Evolutionary conservation across 2,797 vertebrate genomes (phyloP).

Genomic region (Anabas testudineus): DNA sequence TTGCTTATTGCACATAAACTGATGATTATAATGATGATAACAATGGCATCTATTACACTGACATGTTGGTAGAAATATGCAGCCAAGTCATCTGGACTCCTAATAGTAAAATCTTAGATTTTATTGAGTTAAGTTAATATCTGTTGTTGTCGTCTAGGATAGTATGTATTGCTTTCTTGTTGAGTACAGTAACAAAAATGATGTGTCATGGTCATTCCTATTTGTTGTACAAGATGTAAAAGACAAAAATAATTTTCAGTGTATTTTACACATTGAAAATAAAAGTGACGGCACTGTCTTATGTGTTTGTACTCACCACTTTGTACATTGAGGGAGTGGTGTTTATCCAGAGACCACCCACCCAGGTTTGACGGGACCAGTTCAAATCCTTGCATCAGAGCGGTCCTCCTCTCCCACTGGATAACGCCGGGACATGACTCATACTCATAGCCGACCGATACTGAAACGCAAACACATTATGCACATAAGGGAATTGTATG

Average conservation of each 20-base stretch:
- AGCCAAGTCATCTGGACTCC: not conserved
- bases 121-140: not conserved
- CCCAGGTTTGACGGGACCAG: slow-evolving; percentile 95
- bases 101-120: not conserved
- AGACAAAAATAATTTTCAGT: slow-evolving; percentile 4
- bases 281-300: not conserved
- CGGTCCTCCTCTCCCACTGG: slow-evolving; percentile 94
- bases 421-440: slow-evolving; percentile 92
- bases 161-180: not conserved
- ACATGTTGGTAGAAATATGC: not conserved
- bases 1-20: too few species aligned
- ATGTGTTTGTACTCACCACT: slow-evolving; percentile 86
- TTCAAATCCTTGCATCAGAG: slow-evolving; percentile 94
- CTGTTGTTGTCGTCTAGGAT: not conserved
- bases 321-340: slow-evolving; percentile 94
- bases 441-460: slow-evolving; percentile 96
- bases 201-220: not conserved
- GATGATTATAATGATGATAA: too few species aligned
- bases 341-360: slow-evolving; percentile 96
- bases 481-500: not conserved
- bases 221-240: not conserved
- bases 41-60: too few species aligned
- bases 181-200: not conserved
- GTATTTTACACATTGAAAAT: slow-evolving; percentile 21
- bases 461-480: slow-evolving; percentile 74